Evolutionary conservation across 1,140 invertebrate genomes (phyloP).

Genomic region (Piezodorus guildinii): DNA sequence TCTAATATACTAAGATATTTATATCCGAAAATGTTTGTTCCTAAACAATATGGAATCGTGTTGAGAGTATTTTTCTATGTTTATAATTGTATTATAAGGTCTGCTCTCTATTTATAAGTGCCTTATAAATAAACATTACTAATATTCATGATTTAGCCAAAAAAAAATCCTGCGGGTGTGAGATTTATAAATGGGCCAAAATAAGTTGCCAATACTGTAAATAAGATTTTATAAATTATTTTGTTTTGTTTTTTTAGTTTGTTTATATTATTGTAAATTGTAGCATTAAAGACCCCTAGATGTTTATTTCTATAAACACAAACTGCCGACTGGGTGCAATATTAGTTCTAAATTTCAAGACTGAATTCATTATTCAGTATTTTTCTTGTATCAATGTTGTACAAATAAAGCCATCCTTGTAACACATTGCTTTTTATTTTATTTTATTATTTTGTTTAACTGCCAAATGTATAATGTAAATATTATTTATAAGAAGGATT

Average conservation of each 20-base stretch:
- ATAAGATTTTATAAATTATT: constrained; percentile 18
- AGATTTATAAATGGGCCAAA: constrained; percentile 10
- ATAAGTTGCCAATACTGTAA: constrained; percentile 11
- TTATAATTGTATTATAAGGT: too few relatives aligned
- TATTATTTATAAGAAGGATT: constrained; percentile 11
- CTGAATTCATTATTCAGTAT: constrained; percentile 21
- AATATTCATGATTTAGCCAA: background rate
- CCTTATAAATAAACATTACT: too few relatives aligned
- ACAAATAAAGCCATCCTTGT: constrained; percentile 8
- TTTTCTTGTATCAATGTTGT: constrained; percentile 13
- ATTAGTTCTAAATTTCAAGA: constrained; percentile 19
- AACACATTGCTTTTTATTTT: constrained; percentile 4
- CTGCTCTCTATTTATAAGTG: too few relatives aligned
- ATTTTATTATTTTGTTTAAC: background rate
- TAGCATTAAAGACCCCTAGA: constrained; percentile 7
- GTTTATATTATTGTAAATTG: constrained; percentile 16
- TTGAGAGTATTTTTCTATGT: too few relatives aligned
- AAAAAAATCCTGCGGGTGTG: background rate
- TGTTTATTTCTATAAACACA: constrained; percentile 15
- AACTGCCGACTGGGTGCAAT: constrained; percentile 21
- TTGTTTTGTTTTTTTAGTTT: constrained; percentile 5
- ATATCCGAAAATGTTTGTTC: too few relatives aligned
- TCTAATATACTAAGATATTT: too few relatives aligned
- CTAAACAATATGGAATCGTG: too few relatives aligned
- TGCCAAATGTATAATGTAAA: constrained; percentile 11